phyloP scores from a whole-genome alignment of 2,797 vertebrate genomes.

The Ctenosaura bakeri region DNA sequence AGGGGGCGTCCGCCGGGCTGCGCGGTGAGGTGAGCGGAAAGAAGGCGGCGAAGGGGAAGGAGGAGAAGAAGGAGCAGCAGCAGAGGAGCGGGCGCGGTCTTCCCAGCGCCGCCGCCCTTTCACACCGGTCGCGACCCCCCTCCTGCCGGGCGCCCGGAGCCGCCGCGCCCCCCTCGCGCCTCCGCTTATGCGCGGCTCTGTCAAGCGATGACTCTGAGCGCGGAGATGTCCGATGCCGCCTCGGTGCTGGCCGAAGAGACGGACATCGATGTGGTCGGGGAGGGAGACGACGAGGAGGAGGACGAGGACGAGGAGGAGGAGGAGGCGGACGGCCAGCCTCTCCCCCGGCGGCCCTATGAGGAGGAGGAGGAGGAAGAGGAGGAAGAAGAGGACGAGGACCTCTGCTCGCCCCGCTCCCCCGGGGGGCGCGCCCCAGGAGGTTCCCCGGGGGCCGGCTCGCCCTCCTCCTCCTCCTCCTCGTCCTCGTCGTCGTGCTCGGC shows the following conservation, averaged over 20 bases:
- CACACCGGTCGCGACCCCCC: too few species aligned
- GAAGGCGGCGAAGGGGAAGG: too few species aligned
- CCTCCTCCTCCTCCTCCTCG: constrained; percentile 24
- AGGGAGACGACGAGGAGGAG: constrained; percentile 93
- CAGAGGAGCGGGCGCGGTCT: not conserved
- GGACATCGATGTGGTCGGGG: constrained; percentile 93
- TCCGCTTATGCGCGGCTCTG: constrained; percentile 69
- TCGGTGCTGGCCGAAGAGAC: constrained; percentile 93
- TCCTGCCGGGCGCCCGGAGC: constrained; percentile 9
- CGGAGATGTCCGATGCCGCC: constrained; percentile 96
- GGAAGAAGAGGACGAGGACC: constrained; percentile 85
- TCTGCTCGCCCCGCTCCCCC: constrained; percentile 78
- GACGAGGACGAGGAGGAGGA: constrained; percentile 92
- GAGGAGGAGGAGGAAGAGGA: constrained; percentile 79
- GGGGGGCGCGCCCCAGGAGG: constrained; percentile 84
- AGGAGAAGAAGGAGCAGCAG: too few species aligned
- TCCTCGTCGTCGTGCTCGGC: constrained; percentile 55
- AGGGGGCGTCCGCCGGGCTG: not conserved
- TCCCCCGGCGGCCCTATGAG: constrained; percentile 67
- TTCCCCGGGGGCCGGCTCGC: constrained; percentile 80
- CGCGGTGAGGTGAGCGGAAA: too few species aligned
- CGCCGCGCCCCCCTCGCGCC: not conserved
- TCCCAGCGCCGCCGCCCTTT: not conserved
- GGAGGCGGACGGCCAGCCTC: constrained; percentile 82
- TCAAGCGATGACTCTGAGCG: constrained; percentile 94